phyloP scores from a whole-genome alignment of 1,140 invertebrate genomes.

The Schmidtea mediterranea region DNA sequence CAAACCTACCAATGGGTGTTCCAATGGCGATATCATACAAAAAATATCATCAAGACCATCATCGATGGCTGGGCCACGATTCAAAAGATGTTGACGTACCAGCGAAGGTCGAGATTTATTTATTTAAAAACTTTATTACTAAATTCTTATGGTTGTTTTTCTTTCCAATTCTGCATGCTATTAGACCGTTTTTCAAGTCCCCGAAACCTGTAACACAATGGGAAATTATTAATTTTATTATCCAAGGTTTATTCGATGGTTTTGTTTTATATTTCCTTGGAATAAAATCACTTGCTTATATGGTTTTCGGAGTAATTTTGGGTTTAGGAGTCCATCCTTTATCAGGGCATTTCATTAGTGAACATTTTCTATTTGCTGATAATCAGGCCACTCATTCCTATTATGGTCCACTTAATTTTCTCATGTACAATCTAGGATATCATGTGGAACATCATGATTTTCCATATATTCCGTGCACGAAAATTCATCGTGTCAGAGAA shows the following conservation, averaged over 20 bases:
- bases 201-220: slow-evolving; percentile 4
- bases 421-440: slow-evolving; percentile 85
- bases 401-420: slow-evolving; percentile 79
- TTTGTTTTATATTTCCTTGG: slow-evolving; percentile 50
- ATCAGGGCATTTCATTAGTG: slow-evolving; percentile 88
- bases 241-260: slow-evolving; percentile 59
- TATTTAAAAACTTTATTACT: slow-evolving; percentile 66
- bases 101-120: slow-evolving; percentile 57
- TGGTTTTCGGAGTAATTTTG: slow-evolving; percentile 55
- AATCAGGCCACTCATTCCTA: slow-evolving; percentile 95
- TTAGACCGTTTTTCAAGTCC: slow-evolving; percentile 53
- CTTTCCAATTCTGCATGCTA: slow-evolving; percentile 79
- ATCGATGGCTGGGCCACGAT: slow-evolving; percentile 10
- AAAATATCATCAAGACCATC: slow-evolving; percentile 26
- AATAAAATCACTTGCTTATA: slow-evolving; percentile 46
- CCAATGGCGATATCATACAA: slow-evolving; percentile 25
- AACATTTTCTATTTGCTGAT: slow-evolving; percentile 89
- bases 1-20: slow-evolving; percentile 21
- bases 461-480: slow-evolving; percentile 48
- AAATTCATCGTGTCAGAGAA: slow-evolving; percentile 31
- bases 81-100: slow-evolving; percentile 49
- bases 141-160: slow-evolving; percentile 78
- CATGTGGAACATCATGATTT: slow-evolving; percentile 55
- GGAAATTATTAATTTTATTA: slow-evolving; percentile 41
- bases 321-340: slow-evolving; percentile 88